These are phyloP conservation scores for Diogma glabrata DNA, from an alignment of 2,888 invertebrate species.

Conservation along the genomic window DNA sequence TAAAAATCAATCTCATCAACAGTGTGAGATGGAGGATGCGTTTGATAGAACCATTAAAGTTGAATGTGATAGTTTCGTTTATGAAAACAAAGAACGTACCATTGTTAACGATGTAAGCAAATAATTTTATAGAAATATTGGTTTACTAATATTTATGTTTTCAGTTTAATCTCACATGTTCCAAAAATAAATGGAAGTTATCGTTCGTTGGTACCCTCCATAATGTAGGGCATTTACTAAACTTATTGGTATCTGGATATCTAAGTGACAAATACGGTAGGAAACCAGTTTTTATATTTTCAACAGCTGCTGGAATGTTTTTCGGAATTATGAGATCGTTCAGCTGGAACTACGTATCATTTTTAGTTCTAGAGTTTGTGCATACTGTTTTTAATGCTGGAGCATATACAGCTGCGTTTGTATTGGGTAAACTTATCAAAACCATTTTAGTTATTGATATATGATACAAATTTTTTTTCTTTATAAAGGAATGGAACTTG, in stretches of 20 bases:
- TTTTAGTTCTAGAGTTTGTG: not conserved
- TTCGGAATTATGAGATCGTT: not conserved
- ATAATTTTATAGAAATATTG: too few relatives aligned
- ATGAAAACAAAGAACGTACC: not conserved
- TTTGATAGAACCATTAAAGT: not conserved
- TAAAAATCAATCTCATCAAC: not conserved
- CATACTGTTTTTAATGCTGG: not conserved
- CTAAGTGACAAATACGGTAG: constrained; percentile 1
- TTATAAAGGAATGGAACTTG: not conserved
- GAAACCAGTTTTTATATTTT: not conserved
- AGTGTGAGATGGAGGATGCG: not conserved
- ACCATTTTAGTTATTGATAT: too few relatives aligned
- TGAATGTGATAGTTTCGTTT: not conserved
- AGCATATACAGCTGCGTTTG: not conserved
- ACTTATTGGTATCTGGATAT: not conserved
- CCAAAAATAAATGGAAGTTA: constrained; percentile 1
- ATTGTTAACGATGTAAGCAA: constrained; percentile 4
- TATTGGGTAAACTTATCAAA: too few relatives aligned
- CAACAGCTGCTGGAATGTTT: too few relatives aligned
- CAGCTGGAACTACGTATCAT: not conserved
- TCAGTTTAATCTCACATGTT: constrained; percentile 1
- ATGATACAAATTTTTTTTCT: too few relatives aligned
- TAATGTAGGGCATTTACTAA: not conserved
- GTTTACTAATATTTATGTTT: too few relatives aligned
- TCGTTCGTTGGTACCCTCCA: not conserved